Conservation (phyloP, 1,140 invertebrate species). For the Nomia melanderi region DNA sequence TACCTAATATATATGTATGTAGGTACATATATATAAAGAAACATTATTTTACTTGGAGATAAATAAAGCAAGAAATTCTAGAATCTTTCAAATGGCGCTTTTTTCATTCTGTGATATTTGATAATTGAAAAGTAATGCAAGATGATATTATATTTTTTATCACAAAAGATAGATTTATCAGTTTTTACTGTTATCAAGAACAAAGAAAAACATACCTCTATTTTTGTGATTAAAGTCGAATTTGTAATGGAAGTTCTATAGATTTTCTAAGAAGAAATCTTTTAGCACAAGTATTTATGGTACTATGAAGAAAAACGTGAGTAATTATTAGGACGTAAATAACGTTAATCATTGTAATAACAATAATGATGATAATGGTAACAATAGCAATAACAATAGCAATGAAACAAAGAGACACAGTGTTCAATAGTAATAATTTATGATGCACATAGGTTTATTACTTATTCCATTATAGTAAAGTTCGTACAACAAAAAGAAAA, state of each 20-base stretch:
- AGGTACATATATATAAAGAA: neutral
- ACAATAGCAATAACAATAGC: no score
- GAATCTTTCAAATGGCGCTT: neutral
- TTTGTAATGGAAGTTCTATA: neutral
- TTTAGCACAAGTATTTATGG: neutral
- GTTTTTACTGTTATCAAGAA: neutral
- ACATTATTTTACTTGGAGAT: neutral
- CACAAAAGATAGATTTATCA: neutral
- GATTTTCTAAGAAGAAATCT: neutral
- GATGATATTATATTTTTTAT: neutral
- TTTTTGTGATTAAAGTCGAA: neutral
- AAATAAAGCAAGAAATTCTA: neutral
- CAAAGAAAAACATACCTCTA: neutral
- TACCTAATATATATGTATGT: neutral
- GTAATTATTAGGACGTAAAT: neutral
- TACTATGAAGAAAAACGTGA: neutral
- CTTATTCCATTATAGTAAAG: no score
- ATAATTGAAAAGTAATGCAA: slow-evolving; percentile 1
- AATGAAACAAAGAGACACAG: neutral
- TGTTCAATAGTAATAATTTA: neutral
- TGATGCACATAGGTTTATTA: neutral
- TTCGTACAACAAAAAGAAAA: no score
- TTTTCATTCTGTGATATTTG: slow-evolving; percentile 2
- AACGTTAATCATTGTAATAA: no score
- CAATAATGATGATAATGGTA: no score